These are phyloP conservation scores for Salvelinus sp. DNA, from an alignment of 2,113 vertebrate species.

Conservation along the genomic window DNA sequence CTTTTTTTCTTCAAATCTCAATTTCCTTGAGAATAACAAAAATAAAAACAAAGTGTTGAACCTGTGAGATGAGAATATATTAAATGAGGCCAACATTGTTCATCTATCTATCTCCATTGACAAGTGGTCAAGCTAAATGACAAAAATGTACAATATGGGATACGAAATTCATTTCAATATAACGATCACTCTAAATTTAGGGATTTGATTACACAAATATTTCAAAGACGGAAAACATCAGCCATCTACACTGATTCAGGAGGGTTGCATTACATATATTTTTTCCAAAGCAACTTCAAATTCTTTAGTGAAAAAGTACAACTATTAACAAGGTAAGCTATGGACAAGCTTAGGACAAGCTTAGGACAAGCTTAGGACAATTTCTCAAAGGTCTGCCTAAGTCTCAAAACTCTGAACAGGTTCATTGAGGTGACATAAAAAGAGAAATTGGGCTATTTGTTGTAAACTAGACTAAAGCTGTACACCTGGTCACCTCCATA, in stretches of 20 bases:
- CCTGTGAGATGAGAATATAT: slow-evolving; percentile 43
- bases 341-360: too few species aligned
- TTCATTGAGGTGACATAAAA: slow-evolving; percentile 63
- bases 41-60: slow-evolving; percentile 55
- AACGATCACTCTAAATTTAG: slow-evolving; percentile 62
- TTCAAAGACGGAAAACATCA: slow-evolving; percentile 60
- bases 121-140: slow-evolving; percentile 53
- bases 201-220: slow-evolving; percentile 59
- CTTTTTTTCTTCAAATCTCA: slow-evolving; percentile 35
- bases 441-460: slow-evolving; percentile 17
- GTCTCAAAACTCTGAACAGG: slow-evolving; percentile 56
- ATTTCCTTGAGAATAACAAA: slow-evolving; percentile 47
- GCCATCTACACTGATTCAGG: slow-evolving; percentile 57
- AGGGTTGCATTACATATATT: slow-evolving; percentile 42
- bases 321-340: slow-evolving; percentile 67
- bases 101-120: slow-evolving; percentile 39
- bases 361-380: slow-evolving; percentile 50
- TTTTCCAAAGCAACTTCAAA: slow-evolving; percentile 67
- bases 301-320: slow-evolving; percentile 71
- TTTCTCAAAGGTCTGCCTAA: slow-evolving; percentile 42
- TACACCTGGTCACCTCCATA: slow-evolving; percentile 40
- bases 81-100: slow-evolving; percentile 42
- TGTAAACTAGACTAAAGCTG: slow-evolving; percentile 55
- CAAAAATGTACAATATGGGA: slow-evolving; percentile 39
- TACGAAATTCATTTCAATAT: slow-evolving; percentile 54